phyloP scores from a whole-genome alignment of 1,140 invertebrate species.

The Stegodyphus dumicola region DNA sequence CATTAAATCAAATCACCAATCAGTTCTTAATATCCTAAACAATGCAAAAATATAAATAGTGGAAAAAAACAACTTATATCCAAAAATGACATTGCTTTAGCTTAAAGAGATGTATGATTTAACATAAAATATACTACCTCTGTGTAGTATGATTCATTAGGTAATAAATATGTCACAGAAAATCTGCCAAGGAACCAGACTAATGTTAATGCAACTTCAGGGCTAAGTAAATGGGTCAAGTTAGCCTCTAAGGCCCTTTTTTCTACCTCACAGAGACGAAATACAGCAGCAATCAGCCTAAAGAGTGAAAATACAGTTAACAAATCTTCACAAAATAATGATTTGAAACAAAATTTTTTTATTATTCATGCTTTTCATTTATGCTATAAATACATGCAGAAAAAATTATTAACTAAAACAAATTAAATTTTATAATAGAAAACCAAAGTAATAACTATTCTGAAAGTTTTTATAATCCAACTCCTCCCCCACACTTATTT shows the following conservation, averaged over 20 bases:
- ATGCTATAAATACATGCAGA: too few species aligned
- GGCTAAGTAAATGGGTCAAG: constrained; percentile 77
- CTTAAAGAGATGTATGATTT: neutral
- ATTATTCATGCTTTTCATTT: too few species aligned
- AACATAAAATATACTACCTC: constrained; percentile 69
- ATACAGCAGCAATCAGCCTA: constrained; percentile 75
- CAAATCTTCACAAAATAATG: neutral
- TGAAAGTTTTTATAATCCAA: too few species aligned
- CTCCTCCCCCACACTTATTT: too few species aligned
- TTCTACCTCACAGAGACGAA: constrained; percentile 78
- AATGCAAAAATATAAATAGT: too few species aligned
- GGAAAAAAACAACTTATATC: neutral
- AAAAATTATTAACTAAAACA: too few species aligned
- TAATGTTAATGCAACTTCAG: constrained; percentile 81
- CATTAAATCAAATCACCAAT: too few species aligned
- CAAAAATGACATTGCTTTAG: neutral
- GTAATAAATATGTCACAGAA: constrained; percentile 80
- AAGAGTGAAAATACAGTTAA: neutral
- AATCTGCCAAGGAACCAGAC: constrained; percentile 86
- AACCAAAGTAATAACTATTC: too few species aligned
- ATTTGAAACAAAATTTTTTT: too few species aligned
- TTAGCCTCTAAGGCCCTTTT: constrained; percentile 75
- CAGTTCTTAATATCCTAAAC: too few species aligned
- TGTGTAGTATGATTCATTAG: constrained; percentile 74
- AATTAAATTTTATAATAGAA: too few species aligned